These are phyloP conservation scores for Psilanteris sp. DNA, from an alignment of 1,140 invertebrate genomes.

Conservation along the genomic window DNA sequence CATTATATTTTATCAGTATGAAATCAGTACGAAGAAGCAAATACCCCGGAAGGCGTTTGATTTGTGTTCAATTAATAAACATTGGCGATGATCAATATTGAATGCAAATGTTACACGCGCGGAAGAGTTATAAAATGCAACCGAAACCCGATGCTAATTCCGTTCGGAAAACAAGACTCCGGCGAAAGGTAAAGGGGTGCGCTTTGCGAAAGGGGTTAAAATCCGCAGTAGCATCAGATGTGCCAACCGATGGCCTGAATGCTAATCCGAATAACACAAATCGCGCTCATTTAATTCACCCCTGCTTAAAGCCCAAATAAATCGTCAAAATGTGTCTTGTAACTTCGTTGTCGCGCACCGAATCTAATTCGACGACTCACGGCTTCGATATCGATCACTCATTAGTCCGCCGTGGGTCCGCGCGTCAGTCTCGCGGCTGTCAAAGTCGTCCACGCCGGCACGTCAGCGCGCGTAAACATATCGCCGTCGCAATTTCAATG, in stretches of 20 bases:
- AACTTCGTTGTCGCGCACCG: conserved; percentile 53
- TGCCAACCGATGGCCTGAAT: conserved; percentile 66
- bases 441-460: too few species aligned
- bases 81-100: not conserved
- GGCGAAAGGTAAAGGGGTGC: conserved; percentile 55
- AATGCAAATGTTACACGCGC: conserved; percentile 17
- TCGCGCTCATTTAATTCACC: conserved; percentile 66
- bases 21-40: too few species aligned
- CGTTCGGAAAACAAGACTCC: conserved; percentile 41
- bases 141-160: conserved; percentile 33
- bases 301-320: conserved; percentile 56
- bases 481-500: conserved; percentile 15
- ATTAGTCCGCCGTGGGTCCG: conserved; percentile 19
- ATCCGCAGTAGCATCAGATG: conserved; percentile 67
- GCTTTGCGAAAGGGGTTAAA: conserved; percentile 66
- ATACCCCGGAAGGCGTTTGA: too few species aligned
- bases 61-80: too few species aligned
- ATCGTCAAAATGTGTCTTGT: conserved; percentile 61
- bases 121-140: conserved; percentile 28
- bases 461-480: not conserved
- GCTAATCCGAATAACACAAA: conserved; percentile 68
- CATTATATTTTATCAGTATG: too few species aligned
- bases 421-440: too few species aligned
- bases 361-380: conserved; percentile 52
- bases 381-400: conserved; percentile 23